Conservation (phyloP, 2,797 vertebrate genomes). For the Typhlichthys subterraneus region DNA sequence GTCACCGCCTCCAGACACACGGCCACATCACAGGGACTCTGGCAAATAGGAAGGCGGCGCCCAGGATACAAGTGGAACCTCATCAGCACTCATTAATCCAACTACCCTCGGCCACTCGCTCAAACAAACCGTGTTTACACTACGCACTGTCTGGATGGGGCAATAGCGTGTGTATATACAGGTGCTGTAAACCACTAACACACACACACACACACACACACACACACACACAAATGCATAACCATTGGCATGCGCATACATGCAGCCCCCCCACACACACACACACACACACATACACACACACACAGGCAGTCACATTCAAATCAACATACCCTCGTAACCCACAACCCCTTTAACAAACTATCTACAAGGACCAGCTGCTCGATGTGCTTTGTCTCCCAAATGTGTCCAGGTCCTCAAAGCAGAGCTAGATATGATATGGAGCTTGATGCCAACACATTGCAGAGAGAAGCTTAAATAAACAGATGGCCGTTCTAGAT, state of each 20-base stretch:
- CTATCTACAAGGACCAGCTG: conserved; percentile 55
- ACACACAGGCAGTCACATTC: not conserved
- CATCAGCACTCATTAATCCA: conserved; percentile 81
- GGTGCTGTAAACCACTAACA: conserved; percentile 43
- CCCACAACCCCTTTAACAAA: conserved; percentile 41
- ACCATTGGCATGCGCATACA: conserved; percentile 28
- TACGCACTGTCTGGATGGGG: conserved; percentile 53
- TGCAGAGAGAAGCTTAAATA: conserved; percentile 41
- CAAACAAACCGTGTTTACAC: conserved; percentile 80
- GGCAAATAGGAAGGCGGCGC: conserved; percentile 66
- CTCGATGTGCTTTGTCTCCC: conserved; percentile 44
- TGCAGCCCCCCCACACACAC: conserved; percentile 3
- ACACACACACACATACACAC: not conserved
- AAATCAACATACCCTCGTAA: conserved; percentile 18
- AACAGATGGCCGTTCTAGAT: conserved; percentile 56
- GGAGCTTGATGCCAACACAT: conserved; percentile 40
- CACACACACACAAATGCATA: conserved; percentile 14
- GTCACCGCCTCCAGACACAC: conserved; percentile 72
- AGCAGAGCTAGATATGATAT: conserved; percentile 32
- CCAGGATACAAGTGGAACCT: conserved; percentile 73
- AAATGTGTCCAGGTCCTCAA: conserved; percentile 42
- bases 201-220: conserved; percentile 33
- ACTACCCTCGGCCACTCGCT: conserved; percentile 64
- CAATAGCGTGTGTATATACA: conserved; percentile 61
- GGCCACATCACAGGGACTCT: conserved; percentile 63